Evolutionary conservation across 2,113 vertebrate species (phyloP).

Genomic region (Egretta garzetta): DNA sequence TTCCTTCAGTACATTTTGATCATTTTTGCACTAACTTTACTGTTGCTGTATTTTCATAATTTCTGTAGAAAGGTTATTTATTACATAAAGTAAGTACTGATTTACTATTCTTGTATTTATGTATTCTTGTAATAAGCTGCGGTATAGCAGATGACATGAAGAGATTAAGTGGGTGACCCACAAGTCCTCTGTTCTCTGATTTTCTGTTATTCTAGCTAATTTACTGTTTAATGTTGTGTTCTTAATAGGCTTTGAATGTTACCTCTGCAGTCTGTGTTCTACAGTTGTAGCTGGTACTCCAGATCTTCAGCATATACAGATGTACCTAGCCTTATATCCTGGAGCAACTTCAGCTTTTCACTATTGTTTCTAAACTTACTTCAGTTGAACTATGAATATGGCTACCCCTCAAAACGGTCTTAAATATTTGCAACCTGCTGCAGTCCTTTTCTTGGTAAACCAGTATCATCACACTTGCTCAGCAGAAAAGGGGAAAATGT

Average conservation of each 20-base stretch:
- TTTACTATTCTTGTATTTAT: not conserved
- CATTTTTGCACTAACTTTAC: slow-evolving; percentile 18
- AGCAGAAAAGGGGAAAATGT: not conserved
- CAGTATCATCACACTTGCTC: not conserved
- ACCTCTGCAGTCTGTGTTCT: not conserved
- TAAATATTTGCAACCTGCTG: not conserved
- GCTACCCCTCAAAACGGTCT: not conserved
- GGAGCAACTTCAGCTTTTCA: not conserved
- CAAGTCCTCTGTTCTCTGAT: not conserved
- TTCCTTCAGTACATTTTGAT: not conserved
- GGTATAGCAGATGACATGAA: not conserved
- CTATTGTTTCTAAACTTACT: not conserved
- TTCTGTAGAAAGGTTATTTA: slow-evolving; percentile 4
- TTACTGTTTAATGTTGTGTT: not conserved
- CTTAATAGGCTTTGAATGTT: not conserved
- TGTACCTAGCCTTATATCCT: not conserved
- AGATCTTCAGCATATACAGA: too few relatives aligned
- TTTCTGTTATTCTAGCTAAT: not conserved
- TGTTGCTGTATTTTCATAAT: not conserved
- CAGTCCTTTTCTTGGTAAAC: not conserved
- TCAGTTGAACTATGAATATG: not conserved
- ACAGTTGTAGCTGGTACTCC: not conserved
- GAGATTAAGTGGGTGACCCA: not conserved
- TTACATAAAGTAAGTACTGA: not conserved
- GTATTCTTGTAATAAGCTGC: not conserved